A percentile compares a stretch with the other conserved stretches of the same genome.
phyloP scores from a whole-genome alignment of 1,140 invertebrate genomes.

The Zaprionus inermis region DNA sequence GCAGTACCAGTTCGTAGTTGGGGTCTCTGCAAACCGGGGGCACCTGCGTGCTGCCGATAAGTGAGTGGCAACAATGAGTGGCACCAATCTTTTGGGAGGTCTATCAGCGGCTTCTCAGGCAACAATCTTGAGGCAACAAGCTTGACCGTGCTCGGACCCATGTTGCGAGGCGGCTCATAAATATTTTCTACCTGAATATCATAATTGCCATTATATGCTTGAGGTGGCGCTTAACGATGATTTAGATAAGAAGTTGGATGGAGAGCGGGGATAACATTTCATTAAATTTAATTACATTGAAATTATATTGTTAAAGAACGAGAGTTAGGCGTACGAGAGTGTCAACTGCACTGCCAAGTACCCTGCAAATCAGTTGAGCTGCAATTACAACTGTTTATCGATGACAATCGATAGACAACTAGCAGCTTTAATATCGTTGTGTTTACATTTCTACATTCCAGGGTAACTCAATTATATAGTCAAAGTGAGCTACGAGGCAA shows the following conservation, averaged over 20 bases:
- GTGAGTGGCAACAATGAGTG: conserved; percentile 32
- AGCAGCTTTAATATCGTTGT: too few species aligned
- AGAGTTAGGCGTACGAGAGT: not conserved
- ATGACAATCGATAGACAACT: too few species aligned
- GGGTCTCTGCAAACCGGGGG: not conserved
- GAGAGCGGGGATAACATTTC: not conserved
- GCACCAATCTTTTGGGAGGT: conserved; percentile 11
- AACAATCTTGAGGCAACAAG: conserved; percentile 11
- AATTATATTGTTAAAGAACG: not conserved
- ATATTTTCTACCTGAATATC: not conserved
- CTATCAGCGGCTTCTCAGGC: conserved; percentile 26
- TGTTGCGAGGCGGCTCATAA: not conserved
- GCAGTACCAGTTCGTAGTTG: not conserved
- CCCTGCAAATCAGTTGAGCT: not conserved
- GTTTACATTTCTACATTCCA: too few species aligned
- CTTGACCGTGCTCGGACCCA: too few species aligned
- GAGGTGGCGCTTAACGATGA: conserved; percentile 10
- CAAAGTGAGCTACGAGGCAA: too few species aligned
- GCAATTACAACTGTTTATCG: too few species aligned
- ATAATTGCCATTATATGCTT: conserved; percentile 6
- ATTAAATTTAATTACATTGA: conserved; percentile 1
- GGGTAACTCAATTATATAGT: too few species aligned
- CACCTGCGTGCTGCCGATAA: conserved; percentile 8
- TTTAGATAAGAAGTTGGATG: not conserved
- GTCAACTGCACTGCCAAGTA: not conserved